Percentiles rank a stretch among this genome's conserved stretches.
phyloP scores from a whole-genome alignment of 2,888 invertebrate species.

The Plagodis pulveraria region DNA sequence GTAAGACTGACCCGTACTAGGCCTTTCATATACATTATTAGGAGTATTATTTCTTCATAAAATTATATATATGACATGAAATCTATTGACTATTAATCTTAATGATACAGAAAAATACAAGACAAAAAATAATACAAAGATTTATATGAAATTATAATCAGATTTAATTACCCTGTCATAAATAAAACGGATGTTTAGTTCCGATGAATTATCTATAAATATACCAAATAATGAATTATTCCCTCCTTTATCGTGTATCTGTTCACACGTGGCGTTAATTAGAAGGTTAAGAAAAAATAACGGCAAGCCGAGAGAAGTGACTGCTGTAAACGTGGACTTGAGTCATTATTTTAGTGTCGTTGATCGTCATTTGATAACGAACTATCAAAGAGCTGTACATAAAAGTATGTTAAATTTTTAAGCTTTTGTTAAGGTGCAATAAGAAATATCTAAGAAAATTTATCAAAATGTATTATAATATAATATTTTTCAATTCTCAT shows the following conservation, averaged over 20 bases:
- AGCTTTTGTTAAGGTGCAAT: no score
- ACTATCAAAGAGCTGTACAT: no score
- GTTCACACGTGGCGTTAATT: constrained; percentile 75
- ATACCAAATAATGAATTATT: constrained; percentile 56
- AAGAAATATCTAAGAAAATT: no score
- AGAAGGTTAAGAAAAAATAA: constrained; percentile 56
- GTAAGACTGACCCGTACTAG: no score
- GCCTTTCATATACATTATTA: no score
- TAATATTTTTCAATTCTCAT: no score
- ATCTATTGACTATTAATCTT: no score
- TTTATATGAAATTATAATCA: background rate
- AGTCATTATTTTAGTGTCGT: background rate
- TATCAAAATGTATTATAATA: no score
- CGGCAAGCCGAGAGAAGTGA: constrained; percentile 30
- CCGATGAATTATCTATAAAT: constrained; percentile 44
- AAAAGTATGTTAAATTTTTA: no score
- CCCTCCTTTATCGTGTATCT: constrained; percentile 59
- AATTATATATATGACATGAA: no score
- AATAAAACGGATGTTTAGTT: constrained; percentile 22
- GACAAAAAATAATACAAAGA: background rate
- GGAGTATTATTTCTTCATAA: no score
- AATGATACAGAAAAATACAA: background rate
- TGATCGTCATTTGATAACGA: no score
- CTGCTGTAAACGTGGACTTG: constrained; percentile 38
- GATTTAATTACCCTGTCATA: background rate